Base-by-base conservation (phyloP, 2,797 vertebrate genomes). In the Sebastes melanostomus region DNA sequence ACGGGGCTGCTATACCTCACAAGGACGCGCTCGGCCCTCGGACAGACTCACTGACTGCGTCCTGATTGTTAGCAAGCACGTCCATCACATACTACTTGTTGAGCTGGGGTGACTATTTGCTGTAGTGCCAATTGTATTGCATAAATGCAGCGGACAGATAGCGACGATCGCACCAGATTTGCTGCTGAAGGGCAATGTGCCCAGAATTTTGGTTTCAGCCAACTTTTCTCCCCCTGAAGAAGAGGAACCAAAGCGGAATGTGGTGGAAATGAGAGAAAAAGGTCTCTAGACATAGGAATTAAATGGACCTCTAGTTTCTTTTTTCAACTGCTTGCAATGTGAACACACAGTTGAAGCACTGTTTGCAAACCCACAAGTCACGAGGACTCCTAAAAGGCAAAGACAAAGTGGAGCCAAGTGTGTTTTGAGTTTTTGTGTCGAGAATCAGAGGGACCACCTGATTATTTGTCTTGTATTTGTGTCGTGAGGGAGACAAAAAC, bases 1-100 rank as follows among this genome's bases (percentile, higher is more conserved):
- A 97, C 86, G 83, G 50, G 72, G 42, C 62, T 72, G 78, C 66
- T 79, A 55, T 82, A 83, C 80, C 85, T 87, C 88, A 62, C 76
- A n/a, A 75, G 76, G 82, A 89, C 68, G 62, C 36, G 30, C 54
- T 72, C 42, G 14, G 84, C 87, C 87, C 81, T 73, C 66, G 7
- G 73, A 78, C 25, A 36, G 58, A 82, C 75, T 58, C 61, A 50
- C 54, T 58, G 62, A 77, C 73, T 80, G 58, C 38, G 8, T 77
- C 75, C 74, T 65, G 76, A 83, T 81, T 80, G 67, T 78, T 80
- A 25, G 66, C 42, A 59, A 80, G 54, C 69, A 67, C 56, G 50
- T 70, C 83, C 74, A 25, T 70, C 81, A 75, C 67, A 61, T 60
- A 69, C 63, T 9, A 20, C 66, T 10, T 65, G 67, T 73, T 24